phyloP scores from a whole-genome alignment of 2,113 vertebrate species.

The Crotalus viridis region DNA sequence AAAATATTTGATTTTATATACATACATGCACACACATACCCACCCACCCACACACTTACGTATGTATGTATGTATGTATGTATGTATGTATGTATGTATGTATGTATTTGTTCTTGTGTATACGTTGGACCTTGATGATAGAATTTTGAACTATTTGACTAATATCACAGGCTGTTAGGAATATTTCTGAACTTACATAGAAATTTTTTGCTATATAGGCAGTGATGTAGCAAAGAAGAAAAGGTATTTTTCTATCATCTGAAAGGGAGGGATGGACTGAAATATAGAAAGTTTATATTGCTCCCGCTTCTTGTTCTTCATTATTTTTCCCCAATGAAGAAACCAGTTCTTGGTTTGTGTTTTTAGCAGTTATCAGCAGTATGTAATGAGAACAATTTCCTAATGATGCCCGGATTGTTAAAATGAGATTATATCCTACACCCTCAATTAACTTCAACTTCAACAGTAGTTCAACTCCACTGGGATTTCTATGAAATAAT shows the following conservation, averaged over 20 bases:
- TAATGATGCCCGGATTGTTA: neutral
- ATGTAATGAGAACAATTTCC: neutral
- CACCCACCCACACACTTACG: no score
- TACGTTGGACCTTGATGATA: neutral
- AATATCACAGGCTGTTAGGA: neutral
- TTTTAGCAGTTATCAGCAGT: no score
- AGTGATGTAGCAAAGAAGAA: neutral
- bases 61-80: no score
- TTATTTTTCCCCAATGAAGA: neutral
- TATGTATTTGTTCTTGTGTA: no score
- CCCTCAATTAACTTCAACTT: neutral
- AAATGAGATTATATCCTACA: neutral
- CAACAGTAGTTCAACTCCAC: neutral
- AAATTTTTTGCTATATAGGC: neutral
- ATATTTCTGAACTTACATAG: neutral
- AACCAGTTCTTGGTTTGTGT: neutral
- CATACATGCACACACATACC: no score
- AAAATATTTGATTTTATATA: no score
- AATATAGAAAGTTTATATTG: no score
- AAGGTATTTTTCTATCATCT: neutral
- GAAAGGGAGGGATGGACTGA: neutral
- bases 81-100: no score
- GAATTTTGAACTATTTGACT: neutral
- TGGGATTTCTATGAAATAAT: neutral
- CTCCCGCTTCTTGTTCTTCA: neutral